Percentiles rank a stretch among this genome's conserved stretches.
phyloP scores from a whole-genome alignment of 2,888 invertebrate genomes.

The Thera obeliscata region DNA sequence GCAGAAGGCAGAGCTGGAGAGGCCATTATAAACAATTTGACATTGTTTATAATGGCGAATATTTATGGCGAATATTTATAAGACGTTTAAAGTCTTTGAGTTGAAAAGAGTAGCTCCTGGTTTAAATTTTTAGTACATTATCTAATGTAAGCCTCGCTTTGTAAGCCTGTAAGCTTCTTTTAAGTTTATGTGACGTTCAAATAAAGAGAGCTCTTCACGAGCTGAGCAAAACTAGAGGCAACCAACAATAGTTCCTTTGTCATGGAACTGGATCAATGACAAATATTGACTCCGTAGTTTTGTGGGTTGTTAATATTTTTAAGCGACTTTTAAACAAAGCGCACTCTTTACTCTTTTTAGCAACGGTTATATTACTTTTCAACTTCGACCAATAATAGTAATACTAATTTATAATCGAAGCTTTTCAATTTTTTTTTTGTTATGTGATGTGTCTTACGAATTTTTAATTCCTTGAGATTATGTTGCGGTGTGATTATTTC shows the following conservation, averaged over 20 bases:
- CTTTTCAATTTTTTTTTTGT: no score
- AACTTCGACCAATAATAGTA: no score
- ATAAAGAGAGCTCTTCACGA: slow-evolving; percentile 10
- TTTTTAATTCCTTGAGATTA: no score
- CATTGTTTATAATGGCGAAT: no score
- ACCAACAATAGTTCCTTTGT: slow-evolving; percentile 28
- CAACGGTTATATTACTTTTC: not conserved
- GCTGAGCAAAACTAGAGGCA: slow-evolving; percentile 7
- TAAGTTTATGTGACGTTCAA: not conserved
- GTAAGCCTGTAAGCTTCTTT: not conserved
- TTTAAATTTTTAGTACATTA: not conserved
- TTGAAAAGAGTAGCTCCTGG: no score
- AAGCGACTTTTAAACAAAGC: not conserved
- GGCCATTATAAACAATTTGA: no score
- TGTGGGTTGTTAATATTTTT: not conserved
- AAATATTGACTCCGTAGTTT: not conserved
- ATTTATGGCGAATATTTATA: no score
- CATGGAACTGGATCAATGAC: slow-evolving; percentile 24
- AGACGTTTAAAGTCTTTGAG: no score
- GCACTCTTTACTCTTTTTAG: not conserved
- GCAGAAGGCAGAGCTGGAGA: no score
- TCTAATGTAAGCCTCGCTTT: not conserved
- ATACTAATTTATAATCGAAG: no score
- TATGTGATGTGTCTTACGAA: no score
- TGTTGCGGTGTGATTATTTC: slow-evolving; percentile 35